phyloP scores from a whole-genome alignment of 2,888 invertebrate species.

The Athalia circularis region DNA sequence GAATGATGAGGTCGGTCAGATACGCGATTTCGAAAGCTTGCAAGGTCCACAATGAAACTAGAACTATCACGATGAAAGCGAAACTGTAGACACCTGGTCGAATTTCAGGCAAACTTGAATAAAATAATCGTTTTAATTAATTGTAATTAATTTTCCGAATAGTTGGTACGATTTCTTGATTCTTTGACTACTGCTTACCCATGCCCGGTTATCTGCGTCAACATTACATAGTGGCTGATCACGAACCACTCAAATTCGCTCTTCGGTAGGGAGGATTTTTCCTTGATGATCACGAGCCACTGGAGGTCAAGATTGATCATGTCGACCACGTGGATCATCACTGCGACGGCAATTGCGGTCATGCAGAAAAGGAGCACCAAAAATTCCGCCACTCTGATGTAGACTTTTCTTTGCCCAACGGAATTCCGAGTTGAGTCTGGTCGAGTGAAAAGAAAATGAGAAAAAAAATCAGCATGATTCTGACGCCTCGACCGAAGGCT shows the following conservation, averaged over 20 bases:
- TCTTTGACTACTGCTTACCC: background rate
- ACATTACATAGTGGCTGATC: constrained; percentile 30
- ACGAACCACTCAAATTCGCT: constrained; percentile 31
- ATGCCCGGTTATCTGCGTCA: constrained; percentile 34
- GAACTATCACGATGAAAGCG: constrained; percentile 25
- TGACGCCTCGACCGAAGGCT: no score
- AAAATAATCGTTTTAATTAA: background rate
- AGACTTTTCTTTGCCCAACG: constrained; percentile 15
- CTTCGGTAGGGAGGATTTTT: constrained; percentile 8
- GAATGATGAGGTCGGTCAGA: constrained; percentile 25
- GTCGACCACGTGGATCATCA: constrained; percentile 15
- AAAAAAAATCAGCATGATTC: background rate
- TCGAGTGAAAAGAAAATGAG: background rate
- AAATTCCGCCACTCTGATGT: background rate
- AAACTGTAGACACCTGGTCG: constrained; percentile 9
- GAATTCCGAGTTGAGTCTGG: background rate
- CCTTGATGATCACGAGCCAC: constrained; percentile 1
- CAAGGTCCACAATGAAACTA: constrained; percentile 7
- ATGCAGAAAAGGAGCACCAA: constrained; percentile 15
- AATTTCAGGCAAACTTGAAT: constrained; percentile 14
- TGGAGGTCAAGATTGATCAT: constrained; percentile 7
- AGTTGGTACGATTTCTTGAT: background rate
- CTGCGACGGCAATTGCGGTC: background rate
- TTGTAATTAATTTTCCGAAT: background rate
- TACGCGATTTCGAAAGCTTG: constrained; percentile 33